Percentiles rank a stretch among this genome's conserved stretches.
Evolutionary conservation across 2,797 vertebrate species (phyloP).

Genomic region (Apogon hyalosoma): DNA sequence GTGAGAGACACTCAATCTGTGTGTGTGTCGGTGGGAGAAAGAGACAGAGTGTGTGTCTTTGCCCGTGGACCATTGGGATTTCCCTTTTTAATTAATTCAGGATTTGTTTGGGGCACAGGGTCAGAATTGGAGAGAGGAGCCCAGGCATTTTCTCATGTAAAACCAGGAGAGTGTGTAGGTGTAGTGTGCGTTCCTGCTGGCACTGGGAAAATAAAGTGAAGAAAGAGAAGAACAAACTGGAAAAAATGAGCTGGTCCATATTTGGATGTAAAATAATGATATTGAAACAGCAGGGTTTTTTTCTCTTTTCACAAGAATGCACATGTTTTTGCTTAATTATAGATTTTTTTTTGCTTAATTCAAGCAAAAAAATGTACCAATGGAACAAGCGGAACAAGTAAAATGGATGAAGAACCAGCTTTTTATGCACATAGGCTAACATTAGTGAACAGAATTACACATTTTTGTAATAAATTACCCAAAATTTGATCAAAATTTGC

Average conservation of each 20-base stretch:
- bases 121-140: conserved; percentile 80
- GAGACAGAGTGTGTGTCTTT: conserved; percentile 50
- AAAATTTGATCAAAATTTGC: no score
- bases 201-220: conserved; percentile 1
- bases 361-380: no score
- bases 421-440: no score
- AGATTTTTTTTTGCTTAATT: no score
- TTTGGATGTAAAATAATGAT: no score
- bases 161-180: conserved; percentile 56
- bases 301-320: no score
- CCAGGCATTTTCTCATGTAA: conserved; percentile 83
- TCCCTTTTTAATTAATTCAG: conserved; percentile 90
- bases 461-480: no score
- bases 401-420: no score
- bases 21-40: conserved; percentile 70
- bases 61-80: conserved; percentile 79
- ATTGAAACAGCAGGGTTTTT: no score
- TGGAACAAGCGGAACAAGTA: no score
- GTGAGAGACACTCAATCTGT: conserved; percentile 83
- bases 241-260: neutral
- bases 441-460: no score
- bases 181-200: conserved; percentile 19
- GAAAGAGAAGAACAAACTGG: conserved; percentile 5
- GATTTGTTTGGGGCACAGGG: conserved; percentile 85
- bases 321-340: no score